phyloP scores from a whole-genome alignment of 2,888 invertebrate genomes.

The Digitonthophagus gazella region DNA sequence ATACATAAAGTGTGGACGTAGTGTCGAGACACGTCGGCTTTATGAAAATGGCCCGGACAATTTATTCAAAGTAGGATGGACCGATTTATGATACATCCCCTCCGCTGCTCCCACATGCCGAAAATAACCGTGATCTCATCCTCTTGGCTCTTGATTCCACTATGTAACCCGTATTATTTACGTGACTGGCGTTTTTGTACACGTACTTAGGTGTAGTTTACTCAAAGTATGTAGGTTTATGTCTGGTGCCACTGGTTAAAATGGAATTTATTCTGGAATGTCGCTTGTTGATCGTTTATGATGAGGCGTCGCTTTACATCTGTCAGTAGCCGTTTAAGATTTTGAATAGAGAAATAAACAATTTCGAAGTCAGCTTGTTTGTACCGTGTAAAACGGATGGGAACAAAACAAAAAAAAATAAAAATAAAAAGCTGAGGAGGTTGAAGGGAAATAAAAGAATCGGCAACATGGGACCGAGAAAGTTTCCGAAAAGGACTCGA shows the following conservation, averaged over 20 bases:
- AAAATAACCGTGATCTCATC: background rate
- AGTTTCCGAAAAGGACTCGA: background rate
- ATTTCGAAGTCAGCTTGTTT: no score
- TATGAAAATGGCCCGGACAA: constrained; percentile 13
- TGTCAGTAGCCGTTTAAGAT: no score
- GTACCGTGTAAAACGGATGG: no score
- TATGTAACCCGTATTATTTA: background rate
- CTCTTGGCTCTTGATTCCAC: background rate
- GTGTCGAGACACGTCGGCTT: background rate
- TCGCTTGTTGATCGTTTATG: no score
- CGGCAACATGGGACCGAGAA: background rate
- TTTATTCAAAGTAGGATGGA: constrained; percentile 26
- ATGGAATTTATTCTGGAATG: no score
- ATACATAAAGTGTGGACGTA: background rate
- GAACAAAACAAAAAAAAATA: no score
- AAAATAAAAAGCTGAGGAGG: background rate
- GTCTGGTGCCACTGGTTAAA: no score
- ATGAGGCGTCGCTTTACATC: no score
- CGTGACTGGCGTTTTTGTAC: no score
- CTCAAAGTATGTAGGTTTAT: no score
- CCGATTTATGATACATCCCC: constrained; percentile 26
- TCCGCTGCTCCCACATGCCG: background rate
- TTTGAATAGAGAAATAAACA: no score
- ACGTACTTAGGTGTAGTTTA: no score
- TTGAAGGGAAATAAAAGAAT: background rate